These are phyloP conservation scores for Brachypodius melanocephalos DNA, from an alignment of 2,113 vertebrate genomes.

Conservation along the genomic window DNA sequence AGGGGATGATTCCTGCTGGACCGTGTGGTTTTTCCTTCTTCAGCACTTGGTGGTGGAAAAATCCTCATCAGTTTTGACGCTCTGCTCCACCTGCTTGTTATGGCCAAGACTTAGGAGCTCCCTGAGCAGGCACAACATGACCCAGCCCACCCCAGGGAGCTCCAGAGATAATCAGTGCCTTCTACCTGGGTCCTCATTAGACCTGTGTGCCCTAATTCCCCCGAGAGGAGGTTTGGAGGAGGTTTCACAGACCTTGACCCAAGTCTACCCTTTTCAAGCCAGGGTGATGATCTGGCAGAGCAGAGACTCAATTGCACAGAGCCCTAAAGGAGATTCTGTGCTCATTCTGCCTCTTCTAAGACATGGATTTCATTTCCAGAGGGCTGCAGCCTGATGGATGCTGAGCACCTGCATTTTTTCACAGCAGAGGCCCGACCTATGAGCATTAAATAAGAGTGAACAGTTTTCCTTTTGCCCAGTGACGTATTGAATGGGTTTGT, in stretches of 20 bases:
- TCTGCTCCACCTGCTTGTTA: background rate
- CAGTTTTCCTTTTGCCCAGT: slow-evolving; percentile 13
- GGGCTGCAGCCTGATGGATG: background rate
- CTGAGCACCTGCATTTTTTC: background rate
- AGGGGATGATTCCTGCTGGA: background rate
- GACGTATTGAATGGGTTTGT: background rate
- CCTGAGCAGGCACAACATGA: rapidly evolving
- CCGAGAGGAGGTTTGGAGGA: background rate
- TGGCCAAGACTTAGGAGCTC: background rate
- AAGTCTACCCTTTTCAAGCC: background rate
- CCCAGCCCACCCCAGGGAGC: background rate
- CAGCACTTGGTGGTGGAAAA: background rate
- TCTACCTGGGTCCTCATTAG: rapidly evolving
- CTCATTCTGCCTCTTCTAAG: background rate
- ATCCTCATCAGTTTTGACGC: background rate
- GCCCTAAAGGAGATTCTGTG: background rate
- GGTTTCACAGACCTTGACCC: background rate
- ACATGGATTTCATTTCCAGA: background rate
- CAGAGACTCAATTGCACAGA: background rate
- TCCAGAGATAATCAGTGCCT: background rate
- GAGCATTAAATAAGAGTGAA: background rate
- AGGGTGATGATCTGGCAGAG: background rate
- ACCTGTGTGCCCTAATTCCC: background rate
- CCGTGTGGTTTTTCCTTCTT: background rate
- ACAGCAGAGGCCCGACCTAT: background rate